Base-by-base conservation (phyloP, 1,140 invertebrate species). In the Drosophila simulans region DNA sequence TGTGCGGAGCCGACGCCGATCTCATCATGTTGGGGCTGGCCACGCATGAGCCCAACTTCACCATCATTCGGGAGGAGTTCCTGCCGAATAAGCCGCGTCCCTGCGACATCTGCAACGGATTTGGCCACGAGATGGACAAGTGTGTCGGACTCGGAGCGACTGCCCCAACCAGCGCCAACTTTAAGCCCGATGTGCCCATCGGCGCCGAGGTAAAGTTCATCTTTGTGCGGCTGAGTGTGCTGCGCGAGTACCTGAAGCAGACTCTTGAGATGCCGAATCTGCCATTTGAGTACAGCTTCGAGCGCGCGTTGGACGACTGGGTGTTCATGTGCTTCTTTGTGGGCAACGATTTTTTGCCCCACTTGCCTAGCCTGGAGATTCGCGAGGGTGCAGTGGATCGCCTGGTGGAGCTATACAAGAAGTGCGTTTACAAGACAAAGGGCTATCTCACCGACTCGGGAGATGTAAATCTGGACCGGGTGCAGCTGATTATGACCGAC, bases 281-380 rank as follows among this genome's bases (percentile, higher is more conserved):
- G 13, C 98, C 98, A 1, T 99, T 99, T 92, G 70, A 56, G 27
- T 98, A 97, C 91, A 96, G 97, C 80, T 97, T 98, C 91, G 97
- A 99, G 90, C 93, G 98, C 66, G 97, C 95, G 2, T 91, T 99
- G 3, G 99, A 99, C 93, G 99, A 99, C 93, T 99, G 99, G 98
- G 98, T 99, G 0, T 99, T 99, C 92, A 99, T 99, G 98, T 99
- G 99, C 93, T 99, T 99, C 93, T 99, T 99, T 93, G 99, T 99
- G 59, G 99, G 99, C 43, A 99, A 99, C 93, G 99, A 99, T 94
- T 99, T 99, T 92, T 93, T 99, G 76, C 99, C 99, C 13, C 99
- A 99, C 94, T 94, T 99, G 60, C 99, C 99, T 13, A 99, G 98
- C 22, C 93, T 99, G 65, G 99, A 99, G 94, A 99, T 99, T 85